phyloP scores from a whole-genome alignment of 1,140 invertebrate species.

The Drosophila oshimai region DNA sequence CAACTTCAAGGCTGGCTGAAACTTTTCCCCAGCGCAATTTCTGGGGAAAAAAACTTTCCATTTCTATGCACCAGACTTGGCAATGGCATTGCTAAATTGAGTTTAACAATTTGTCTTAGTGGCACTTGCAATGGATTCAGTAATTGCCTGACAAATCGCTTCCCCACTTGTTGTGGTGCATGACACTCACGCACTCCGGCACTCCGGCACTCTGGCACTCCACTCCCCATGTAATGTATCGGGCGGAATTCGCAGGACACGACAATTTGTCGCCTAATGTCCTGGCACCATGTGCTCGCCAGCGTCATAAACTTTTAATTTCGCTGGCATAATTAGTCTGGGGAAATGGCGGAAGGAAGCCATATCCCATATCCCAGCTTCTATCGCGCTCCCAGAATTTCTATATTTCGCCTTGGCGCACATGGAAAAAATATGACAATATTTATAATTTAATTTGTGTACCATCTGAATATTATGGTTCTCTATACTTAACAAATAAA shows the following conservation, averaged over 20 bases:
- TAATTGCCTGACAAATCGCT: constrained; percentile 49
- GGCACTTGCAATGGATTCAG: constrained; percentile 41
- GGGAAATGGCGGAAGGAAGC: constrained; percentile 40
- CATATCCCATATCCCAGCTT: constrained; percentile 27
- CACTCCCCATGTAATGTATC: background rate
- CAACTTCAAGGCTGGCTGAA: constrained; percentile 23
- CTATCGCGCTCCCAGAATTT: constrained; percentile 3
- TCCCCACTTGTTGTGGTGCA: constrained; percentile 19
- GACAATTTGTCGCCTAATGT: constrained; percentile 41
- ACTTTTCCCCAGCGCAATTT: constrained; percentile 26
- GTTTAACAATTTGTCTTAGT: constrained; percentile 50
- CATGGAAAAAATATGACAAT: background rate
- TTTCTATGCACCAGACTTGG: constrained; percentile 32
- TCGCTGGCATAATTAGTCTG: constrained; percentile 40
- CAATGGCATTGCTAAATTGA: constrained; percentile 36
- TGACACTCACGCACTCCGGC: constrained; percentile 4
- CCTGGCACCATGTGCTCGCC: constrained; percentile 37
- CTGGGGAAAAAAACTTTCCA: constrained; percentile 23
- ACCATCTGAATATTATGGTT: background rate
- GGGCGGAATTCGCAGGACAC: constrained; percentile 18
- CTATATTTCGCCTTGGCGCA: background rate
- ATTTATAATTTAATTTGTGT: too few species aligned
- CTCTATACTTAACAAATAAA: background rate
- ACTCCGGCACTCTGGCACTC: background rate
- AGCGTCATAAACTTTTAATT: constrained; percentile 45